A percentile compares a stretch with the other conserved stretches of the same genome.
Evolutionary conservation across 2,113 vertebrate genomes (phyloP).

Genomic region (Ifrita kowaldi): DNA sequence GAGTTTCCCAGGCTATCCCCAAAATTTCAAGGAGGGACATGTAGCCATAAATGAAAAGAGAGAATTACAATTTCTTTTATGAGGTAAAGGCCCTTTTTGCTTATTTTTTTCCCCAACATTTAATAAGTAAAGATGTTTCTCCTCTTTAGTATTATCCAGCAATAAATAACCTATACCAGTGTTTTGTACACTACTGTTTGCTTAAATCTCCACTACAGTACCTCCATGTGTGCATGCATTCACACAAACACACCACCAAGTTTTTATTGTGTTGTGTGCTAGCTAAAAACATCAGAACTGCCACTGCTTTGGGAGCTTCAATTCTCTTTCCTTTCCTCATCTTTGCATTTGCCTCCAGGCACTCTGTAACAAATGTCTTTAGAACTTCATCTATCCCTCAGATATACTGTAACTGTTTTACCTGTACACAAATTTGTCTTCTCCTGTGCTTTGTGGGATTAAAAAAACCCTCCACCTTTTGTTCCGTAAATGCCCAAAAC

Average conservation of each 20-base stretch:
- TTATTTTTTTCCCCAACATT: accelerated
- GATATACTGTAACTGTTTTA: background rate
- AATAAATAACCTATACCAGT: background rate
- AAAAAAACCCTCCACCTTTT: accelerated
- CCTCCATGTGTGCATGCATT: background rate
- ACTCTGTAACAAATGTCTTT: background rate
- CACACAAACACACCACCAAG: background rate
- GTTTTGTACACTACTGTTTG: background rate
- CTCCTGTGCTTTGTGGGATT: background rate
- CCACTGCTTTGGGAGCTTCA: background rate
- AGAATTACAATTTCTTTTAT: background rate
- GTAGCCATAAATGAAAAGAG: background rate
- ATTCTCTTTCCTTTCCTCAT: background rate
- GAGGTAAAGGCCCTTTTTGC: background rate
- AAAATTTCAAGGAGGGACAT: background rate
- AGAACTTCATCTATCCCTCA: background rate
- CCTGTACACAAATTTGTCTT: background rate
- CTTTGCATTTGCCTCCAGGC: background rate
- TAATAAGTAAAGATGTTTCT: background rate
- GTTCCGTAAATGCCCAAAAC: background rate
- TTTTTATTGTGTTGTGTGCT: background rate
- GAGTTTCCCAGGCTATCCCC: background rate
- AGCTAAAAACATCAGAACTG: background rate
- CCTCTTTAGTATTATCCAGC: background rate
- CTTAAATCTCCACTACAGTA: background rate